phyloP scores from a whole-genome alignment of 2,113 vertebrate genomes.

The Lagenorhynchus albirostris region DNA sequence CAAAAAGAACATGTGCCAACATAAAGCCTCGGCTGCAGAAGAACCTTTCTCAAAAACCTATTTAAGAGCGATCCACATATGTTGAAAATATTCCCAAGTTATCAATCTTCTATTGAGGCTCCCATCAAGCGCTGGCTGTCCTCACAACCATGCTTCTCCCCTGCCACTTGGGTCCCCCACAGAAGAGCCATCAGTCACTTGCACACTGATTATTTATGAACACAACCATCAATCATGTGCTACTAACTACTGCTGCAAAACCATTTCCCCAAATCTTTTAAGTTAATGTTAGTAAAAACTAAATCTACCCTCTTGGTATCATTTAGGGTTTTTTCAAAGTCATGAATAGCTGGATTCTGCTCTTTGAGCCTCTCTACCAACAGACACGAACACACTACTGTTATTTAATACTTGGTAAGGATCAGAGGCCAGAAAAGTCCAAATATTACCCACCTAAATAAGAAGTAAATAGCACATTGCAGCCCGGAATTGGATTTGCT shows the following conservation, averaged over 20 bases:
- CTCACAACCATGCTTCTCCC: background rate
- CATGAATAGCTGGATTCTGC: background rate
- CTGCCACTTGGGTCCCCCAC: no score
- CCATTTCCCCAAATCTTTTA: background rate
- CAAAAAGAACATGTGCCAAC: background rate
- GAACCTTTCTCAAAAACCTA: background rate
- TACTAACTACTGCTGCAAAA: background rate
- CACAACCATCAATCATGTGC: background rate
- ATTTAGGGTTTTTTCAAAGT: background rate
- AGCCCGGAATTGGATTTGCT: background rate
- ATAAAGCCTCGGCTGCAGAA: background rate
- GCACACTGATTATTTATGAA: background rate
- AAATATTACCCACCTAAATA: background rate
- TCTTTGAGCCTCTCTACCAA: background rate
- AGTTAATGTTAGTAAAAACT: background rate
- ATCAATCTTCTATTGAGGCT: background rate
- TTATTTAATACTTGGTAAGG: background rate
- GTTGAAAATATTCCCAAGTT: slow-evolving; percentile 8
- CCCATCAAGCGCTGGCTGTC: no score
- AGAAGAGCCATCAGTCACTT: background rate
- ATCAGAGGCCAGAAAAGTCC: background rate
- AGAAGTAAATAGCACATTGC: background rate
- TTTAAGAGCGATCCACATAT: background rate
- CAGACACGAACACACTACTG: background rate
- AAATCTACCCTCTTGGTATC: background rate